A percentile compares a stretch with the other conserved stretches of the same genome.
phyloP scores from a whole-genome alignment of 2,797 vertebrate genomes.

The Argentina silus region DNA sequence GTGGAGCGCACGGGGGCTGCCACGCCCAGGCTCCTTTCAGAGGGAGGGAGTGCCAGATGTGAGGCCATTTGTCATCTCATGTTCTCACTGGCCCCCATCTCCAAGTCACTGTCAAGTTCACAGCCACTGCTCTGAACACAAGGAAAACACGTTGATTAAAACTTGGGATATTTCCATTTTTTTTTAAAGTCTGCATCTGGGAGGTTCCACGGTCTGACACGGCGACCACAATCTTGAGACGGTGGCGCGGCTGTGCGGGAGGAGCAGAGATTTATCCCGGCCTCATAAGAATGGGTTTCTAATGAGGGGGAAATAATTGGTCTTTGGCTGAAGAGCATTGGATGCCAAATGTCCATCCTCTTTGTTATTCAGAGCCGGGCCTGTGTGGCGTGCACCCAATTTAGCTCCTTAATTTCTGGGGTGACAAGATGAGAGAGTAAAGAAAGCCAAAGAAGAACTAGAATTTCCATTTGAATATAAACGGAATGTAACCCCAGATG shows the following conservation, averaged over 20 bases:
- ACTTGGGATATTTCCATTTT: constrained; percentile 12
- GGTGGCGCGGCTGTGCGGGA: constrained; percentile 21
- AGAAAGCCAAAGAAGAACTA: constrained; percentile 63
- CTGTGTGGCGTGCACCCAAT: constrained; percentile 40
- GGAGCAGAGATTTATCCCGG: constrained; percentile 43
- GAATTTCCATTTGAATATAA: constrained; percentile 79
- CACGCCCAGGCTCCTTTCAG: constrained; percentile 81
- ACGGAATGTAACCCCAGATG: constrained; percentile 67
- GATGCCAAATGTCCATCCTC: constrained; percentile 74
- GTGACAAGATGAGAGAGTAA: constrained; percentile 70
- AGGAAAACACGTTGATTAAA: background rate
- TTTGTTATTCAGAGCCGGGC: constrained; percentile 10
- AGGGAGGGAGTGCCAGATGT: constrained; percentile 80
- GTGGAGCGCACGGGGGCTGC: constrained; percentile 74
- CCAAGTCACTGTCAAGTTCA: constrained; percentile 59
- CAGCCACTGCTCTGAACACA: constrained; percentile 26
- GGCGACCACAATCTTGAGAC: constrained; percentile 33
- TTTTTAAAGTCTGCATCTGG: background rate
- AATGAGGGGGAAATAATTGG: constrained; percentile 82
- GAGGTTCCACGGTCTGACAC: background rate
- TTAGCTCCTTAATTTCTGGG: constrained; percentile 60
- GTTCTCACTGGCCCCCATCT: constrained; percentile 47
- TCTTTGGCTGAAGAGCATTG: constrained; percentile 69
- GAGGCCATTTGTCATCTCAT: constrained; percentile 65
- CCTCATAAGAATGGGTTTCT: constrained; percentile 72